phyloP scores from a whole-genome alignment of 1,140 invertebrate species.

The Papilio helenus region DNA sequence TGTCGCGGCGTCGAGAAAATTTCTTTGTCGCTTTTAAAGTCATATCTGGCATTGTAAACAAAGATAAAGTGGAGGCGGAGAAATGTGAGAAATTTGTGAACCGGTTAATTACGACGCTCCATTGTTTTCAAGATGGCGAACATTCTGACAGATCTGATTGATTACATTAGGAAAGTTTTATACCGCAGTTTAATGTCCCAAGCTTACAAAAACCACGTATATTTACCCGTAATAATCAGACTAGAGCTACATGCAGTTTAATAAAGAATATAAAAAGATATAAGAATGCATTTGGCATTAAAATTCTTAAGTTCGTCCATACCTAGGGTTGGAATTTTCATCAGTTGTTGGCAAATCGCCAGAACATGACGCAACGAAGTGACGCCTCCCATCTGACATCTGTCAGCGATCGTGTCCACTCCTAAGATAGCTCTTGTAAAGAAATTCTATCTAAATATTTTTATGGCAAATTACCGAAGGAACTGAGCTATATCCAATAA shows the following conservation, averaged over 20 bases:
- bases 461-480: not conserved
- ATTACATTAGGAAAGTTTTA: constrained; percentile 24
- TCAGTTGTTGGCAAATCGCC: constrained; percentile 18
- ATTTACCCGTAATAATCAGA: not conserved
- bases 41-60: constrained; percentile 58
- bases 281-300: not conserved
- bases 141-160: constrained; percentile 11
- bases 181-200: not conserved
- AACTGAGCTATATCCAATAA: not conserved
- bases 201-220: not conserved
- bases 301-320: not conserved
- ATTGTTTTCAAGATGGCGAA: constrained; percentile 16
- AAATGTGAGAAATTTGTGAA: constrained; percentile 50
- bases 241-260: not conserved
- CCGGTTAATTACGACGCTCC: constrained; percentile 37
- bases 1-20: constrained; percentile 67
- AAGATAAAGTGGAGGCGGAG: constrained; percentile 53
- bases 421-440: not conserved
- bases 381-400: constrained; percentile 28
- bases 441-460: not conserved
- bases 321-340: constrained; percentile 1
- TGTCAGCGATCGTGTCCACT: constrained; percentile 16
- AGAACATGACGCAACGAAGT: constrained; percentile 23
- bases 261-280: not conserved
- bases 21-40: constrained; percentile 66